Percentiles rank a stretch among this genome's conserved stretches.
Evolutionary conservation across 1,140 invertebrate genomes (phyloP).

Genomic region (Dendrolimus kikuchii): DNA sequence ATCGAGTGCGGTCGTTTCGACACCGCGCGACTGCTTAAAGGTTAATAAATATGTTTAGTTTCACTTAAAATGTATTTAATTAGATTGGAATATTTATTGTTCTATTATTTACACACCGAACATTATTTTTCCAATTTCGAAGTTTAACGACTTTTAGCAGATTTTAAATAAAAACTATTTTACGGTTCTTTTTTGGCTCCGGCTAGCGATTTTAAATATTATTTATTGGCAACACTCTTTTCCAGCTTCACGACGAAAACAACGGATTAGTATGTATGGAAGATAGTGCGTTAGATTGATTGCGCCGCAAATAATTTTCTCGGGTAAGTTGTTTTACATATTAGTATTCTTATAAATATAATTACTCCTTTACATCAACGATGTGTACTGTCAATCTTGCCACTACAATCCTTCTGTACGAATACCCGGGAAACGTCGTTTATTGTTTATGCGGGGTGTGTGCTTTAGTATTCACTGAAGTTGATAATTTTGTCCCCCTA

Average conservation of each 20-base stretch:
- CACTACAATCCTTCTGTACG: not conserved
- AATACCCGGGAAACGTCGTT: constrained; percentile 5
- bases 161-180: too few species aligned
- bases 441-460: constrained; percentile 28
- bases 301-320: constrained; percentile 69
- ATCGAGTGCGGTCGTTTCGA: too few species aligned
- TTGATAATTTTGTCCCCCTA: too few species aligned
- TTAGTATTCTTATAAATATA: constrained; percentile 1
- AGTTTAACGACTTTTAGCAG: too few species aligned
- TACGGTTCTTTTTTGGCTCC: too few species aligned
- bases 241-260: constrained; percentile 69
- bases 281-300: constrained; percentile 66
- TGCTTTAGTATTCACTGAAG: constrained; percentile 17
- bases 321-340: constrained; percentile 44
- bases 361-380: not conserved
- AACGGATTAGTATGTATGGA: constrained; percentile 71
- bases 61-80: too few species aligned
- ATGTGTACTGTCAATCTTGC: not conserved
- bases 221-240: constrained; percentile 30
- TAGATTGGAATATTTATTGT: too few species aligned
- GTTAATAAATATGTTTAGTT: too few species aligned
- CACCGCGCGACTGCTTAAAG: too few species aligned
- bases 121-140: too few species aligned
- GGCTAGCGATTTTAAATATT: too few species aligned
- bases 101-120: too few species aligned